Base-by-base conservation (phyloP, 2,888 invertebrate species). In the Drosophila anomelani region DNA sequence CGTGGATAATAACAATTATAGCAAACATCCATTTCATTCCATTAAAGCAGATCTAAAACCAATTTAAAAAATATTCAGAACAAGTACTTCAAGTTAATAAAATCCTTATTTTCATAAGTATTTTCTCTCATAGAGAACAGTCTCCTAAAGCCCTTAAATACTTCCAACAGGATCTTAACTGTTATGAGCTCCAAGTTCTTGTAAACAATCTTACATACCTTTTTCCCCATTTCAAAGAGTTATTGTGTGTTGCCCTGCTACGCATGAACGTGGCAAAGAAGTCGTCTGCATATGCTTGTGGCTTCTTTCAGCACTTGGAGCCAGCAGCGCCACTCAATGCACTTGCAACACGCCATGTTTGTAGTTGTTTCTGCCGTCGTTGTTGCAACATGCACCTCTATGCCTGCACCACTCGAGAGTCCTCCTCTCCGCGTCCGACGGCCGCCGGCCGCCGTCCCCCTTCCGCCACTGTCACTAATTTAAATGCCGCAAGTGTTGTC, bases 401-500 rank as follows among this genome's bases (percentile, higher is more conserved):
- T 63, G 81, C 68, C 56, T 64, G 71, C 63, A 80, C 82, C 88
- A 85, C 89, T 85, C 79, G 77, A 85, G 75, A 79, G 56, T 29
- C 70, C 32, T 15, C 34, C 20, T 32, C 79, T 67, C 72, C 64
- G 34, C 34, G 34, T 32, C 56, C 29, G 8, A 1, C 29, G 26
- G 26, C 26, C 29, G 8, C 8, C 29, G 26, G 26, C 26, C 26
- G 26, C 26, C 26, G 26, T 26, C 7, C 20, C 29, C 29, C 46
- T 59, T 59, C 58, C 63, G 49, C 59, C 64, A 67, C 46, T 55
- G 69, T 55, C 60, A 74, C 84, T 83, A 80, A 88, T 86, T 81
- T 79, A 74, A 85, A 88, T 84, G 88, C 81, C 81, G 85, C 80
- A 81, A 88, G 85, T 87, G 85, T 84, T 86, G 85, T 76, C 70